Conservation (phyloP, 2,797 vertebrate genomes). For the Phalloptychus januarius region DNA sequence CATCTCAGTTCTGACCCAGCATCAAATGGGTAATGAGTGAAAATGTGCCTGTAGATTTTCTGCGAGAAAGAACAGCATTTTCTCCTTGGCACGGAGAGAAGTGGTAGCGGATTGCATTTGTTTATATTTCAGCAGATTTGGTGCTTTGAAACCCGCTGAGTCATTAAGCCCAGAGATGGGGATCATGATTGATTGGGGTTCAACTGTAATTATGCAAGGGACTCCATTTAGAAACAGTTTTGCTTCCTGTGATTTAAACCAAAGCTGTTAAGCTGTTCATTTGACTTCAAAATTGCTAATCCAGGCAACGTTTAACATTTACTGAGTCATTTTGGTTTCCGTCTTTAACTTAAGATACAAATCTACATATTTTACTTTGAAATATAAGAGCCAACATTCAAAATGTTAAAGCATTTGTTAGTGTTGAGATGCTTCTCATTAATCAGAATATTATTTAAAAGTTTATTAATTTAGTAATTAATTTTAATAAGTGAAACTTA, state of each 20-base stretch:
- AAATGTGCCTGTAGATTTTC: slow-evolving; percentile 67
- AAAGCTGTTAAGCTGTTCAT: slow-evolving; percentile 47
- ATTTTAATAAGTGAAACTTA: not conserved
- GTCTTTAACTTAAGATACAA: slow-evolving; percentile 28
- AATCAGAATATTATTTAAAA: not conserved
- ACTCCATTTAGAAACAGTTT: slow-evolving; percentile 60
- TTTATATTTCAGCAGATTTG: slow-evolving; percentile 70
- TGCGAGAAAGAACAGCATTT: slow-evolving; percentile 72
- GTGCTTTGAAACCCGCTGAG: slow-evolving; percentile 65
- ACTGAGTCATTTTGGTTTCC: slow-evolving; percentile 40
- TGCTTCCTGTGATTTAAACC: slow-evolving; percentile 66
- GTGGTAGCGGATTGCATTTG: slow-evolving; percentile 60
- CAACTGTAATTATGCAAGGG: slow-evolving; percentile 52
- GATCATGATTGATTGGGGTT: slow-evolving; percentile 68
- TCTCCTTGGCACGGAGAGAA: slow-evolving; percentile 57
- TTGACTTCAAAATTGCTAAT: slow-evolving; percentile 38
- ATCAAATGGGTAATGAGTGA: slow-evolving; percentile 74
- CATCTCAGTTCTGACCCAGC: slow-evolving; percentile 67
- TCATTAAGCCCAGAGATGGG: slow-evolving; percentile 70
- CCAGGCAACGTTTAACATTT: slow-evolving; percentile 26
- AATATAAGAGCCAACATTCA: slow-evolving; percentile 1
- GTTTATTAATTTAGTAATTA: not conserved
- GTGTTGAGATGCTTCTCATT: not conserved
- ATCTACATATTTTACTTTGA: slow-evolving; percentile 14
- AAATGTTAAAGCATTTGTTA: not conserved